Percentiles rank a stretch among this genome's conserved stretches.
Conservation (phyloP, 2,113 vertebrate genomes). For the Heloderma charlesbogerti region DNA sequence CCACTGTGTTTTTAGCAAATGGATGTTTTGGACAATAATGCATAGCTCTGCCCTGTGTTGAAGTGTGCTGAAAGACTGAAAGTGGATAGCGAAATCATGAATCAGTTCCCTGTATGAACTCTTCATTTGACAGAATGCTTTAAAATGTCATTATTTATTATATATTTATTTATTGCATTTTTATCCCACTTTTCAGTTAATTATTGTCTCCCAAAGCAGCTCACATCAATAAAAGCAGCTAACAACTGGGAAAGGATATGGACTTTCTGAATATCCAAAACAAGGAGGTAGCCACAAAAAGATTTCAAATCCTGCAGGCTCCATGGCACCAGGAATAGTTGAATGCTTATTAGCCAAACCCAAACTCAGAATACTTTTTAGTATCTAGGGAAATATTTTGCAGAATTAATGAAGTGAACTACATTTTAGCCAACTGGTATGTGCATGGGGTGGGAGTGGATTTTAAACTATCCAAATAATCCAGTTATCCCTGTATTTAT, state of each 20-base stretch:
- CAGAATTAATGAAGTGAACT: background rate
- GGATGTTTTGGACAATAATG: background rate
- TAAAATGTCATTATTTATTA: background rate
- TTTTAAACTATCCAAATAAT: background rate
- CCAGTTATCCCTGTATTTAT: background rate
- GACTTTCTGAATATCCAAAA: background rate
- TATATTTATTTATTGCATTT: too few species aligned
- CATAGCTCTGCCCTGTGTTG: background rate
- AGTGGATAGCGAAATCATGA: background rate
- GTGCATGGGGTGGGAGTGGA: background rate
- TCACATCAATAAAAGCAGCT: background rate
- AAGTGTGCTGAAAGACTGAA: too few species aligned
- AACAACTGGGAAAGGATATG: background rate
- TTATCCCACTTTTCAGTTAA: too few species aligned
- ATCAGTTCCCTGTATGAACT: background rate
- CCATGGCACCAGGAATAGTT: background rate
- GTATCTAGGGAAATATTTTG: background rate
- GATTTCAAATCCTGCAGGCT: background rate
- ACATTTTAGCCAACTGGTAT: background rate
- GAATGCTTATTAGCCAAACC: background rate
- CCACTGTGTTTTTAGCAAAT: background rate
- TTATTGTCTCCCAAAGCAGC: too few species aligned
- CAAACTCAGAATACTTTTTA: background rate
- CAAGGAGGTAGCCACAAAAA: background rate
- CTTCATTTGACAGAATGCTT: background rate